Conservation (phyloP, 1,140 invertebrate genomes). For the Drosophila erecta region DNA sequence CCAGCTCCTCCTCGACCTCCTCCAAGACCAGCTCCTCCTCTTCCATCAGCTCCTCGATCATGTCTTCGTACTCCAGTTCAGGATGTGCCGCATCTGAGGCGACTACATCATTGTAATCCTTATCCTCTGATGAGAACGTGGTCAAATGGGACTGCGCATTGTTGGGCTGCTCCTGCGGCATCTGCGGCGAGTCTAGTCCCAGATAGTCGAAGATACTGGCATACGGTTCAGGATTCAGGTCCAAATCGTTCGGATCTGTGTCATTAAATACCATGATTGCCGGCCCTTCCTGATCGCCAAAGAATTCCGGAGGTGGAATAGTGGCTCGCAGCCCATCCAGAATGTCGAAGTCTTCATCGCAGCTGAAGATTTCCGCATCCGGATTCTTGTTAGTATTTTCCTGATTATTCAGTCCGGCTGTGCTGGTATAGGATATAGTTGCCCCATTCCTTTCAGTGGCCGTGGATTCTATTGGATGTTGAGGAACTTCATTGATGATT, state of each 20-base stretch:
- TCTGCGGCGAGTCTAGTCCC: neutral
- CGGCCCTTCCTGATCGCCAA: accelerated
- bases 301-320: neutral
- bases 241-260: neutral
- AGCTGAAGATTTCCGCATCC: too few relatives aligned
- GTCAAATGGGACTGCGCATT: too few relatives aligned
- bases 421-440: too few relatives aligned
- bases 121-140: neutral
- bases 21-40: neutral
- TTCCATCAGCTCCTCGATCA: neutral
- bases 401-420: too few relatives aligned
- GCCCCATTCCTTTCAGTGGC: too few relatives aligned
- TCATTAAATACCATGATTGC: neutral
- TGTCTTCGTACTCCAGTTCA: too few relatives aligned
- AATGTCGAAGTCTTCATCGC: too few relatives aligned
- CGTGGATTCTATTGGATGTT: too few relatives aligned
- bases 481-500: too few relatives aligned
- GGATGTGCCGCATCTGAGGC: neutral
- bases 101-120: neutral
- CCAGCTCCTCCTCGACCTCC: neutral
- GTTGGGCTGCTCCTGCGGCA: too few relatives aligned
- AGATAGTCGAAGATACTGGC: neutral
- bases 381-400: too few relatives aligned
- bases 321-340: neutral
- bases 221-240: too few relatives aligned